A percentile compares a stretch with the other conserved stretches of the same genome.
These are phyloP conservation scores for Pycnomerus fuliginosus DNA, from an alignment of 2,888 invertebrate genomes.

Conservation along the genomic window DNA sequence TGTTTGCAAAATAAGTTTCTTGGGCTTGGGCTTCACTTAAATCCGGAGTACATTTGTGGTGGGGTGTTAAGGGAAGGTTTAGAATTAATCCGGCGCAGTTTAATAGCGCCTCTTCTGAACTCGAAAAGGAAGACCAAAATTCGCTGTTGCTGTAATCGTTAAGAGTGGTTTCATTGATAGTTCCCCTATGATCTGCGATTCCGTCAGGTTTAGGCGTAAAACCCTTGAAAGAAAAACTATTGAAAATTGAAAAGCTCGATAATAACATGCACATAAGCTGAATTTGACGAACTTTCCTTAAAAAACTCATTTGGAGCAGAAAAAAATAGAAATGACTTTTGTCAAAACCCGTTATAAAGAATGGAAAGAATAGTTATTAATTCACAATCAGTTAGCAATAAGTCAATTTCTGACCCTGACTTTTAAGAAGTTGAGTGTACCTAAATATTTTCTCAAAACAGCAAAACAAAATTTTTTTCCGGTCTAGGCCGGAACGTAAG, in stretches of 20 bases:
- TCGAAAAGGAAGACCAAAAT: slow-evolving; percentile 80
- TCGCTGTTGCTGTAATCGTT: slow-evolving; percentile 75
- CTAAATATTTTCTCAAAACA: no score
- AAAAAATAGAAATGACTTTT: no score
- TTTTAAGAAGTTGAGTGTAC: no score
- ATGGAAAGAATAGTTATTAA: no score
- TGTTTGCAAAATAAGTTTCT: slow-evolving; percentile 60
- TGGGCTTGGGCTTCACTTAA: slow-evolving; percentile 53
- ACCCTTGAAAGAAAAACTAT: slow-evolving; percentile 51
- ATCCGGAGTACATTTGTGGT: slow-evolving; percentile 56
- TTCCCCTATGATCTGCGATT: slow-evolving; percentile 64
- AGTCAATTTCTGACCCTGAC: no score
- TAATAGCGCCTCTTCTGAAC: slow-evolving; percentile 73
- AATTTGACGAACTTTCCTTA: no score
- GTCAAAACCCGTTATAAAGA: no score
- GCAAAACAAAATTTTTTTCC: no score
- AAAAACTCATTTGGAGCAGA: no score
- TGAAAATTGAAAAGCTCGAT: background rate
- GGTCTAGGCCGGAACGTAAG: no score
- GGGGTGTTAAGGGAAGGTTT: slow-evolving; percentile 69
- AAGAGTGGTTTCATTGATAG: slow-evolving; percentile 64
- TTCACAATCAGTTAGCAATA: no score
- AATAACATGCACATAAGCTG: no score
- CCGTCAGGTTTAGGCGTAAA: slow-evolving; percentile 60
- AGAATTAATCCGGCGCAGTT: slow-evolving; percentile 73